Percentiles rank a stretch among this genome's conserved stretches.
phyloP scores from a whole-genome alignment of 2,888 invertebrate genomes.

The Phengaris arion region DNA sequence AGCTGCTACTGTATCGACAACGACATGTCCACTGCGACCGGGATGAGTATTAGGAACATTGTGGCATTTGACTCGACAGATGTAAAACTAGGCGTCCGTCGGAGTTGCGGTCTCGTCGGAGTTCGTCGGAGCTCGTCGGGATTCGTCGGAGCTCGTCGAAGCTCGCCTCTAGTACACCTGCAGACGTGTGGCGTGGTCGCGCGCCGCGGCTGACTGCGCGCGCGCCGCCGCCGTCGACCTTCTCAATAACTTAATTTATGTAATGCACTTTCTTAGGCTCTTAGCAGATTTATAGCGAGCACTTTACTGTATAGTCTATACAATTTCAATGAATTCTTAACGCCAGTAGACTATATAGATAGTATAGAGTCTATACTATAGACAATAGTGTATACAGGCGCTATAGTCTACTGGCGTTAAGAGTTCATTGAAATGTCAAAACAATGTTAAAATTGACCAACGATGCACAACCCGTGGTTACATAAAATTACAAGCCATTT shows the following conservation, averaged over 20 bases:
- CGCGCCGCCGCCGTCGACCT: conserved; percentile 60
- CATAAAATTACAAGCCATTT: too few species aligned
- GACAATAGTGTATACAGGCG: too few species aligned
- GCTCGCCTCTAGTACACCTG: conserved; percentile 76
- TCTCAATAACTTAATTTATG: conserved; percentile 76
- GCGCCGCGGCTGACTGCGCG: conserved; percentile 68
- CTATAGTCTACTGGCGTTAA: too few species aligned
- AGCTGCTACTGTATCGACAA: conserved; percentile 72
- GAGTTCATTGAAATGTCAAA: too few species aligned
- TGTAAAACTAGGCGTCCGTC: conserved; percentile 31
- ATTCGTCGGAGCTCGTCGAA: conserved; percentile 41
- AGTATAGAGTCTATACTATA: too few species aligned
- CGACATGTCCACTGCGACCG: conserved; percentile 71
- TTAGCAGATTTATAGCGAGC: conserved; percentile 51
- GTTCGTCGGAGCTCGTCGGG: conserved; percentile 34
- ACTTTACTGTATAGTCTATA: not conserved
- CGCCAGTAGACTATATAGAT: too few species aligned
- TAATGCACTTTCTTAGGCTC: conserved; percentile 70
- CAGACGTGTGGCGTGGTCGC: conserved; percentile 74
- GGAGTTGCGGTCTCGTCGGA: conserved; percentile 35
- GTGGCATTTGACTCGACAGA: conserved; percentile 36
- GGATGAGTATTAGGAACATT: conserved; percentile 63
- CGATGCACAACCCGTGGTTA: too few species aligned
- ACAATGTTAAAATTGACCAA: too few species aligned
- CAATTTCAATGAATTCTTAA: too few species aligned